Evolutionary conservation across 1,140 invertebrate species (phyloP), one percentile per base, ranked within the genome.

Genomic region (Micrasema minimum): DNA sequence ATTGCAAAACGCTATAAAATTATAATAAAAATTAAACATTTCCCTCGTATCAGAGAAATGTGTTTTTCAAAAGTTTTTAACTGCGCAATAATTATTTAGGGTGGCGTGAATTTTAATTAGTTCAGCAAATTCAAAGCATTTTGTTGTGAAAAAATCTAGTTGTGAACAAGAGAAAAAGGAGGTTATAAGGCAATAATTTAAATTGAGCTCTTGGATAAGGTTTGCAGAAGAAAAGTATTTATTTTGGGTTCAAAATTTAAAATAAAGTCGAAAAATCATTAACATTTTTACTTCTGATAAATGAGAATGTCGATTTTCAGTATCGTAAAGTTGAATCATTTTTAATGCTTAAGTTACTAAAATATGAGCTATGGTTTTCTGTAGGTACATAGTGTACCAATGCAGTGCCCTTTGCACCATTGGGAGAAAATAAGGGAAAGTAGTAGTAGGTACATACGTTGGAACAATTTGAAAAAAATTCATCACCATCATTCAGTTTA

Each of bases 21-120:
- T 12, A n/a, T 46, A 22, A 18, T 12, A 51, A 43, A 43, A 43
- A 43, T n/a, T 43, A 43, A 43, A 51, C 48, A 43, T 51, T 51
- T 18, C 20, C 18, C 20, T 9, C 22, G 20, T 22, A 4, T 10
- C 22, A 10, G 16, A 22, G 5, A 51, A 51, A 23, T 23, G 12
- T 51, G 12, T 26, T 22, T 51, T 26, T 51, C 2, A 22, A 23
- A 26, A 4, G 22, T 2, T 2, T n/a, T 53, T 31, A 10, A 11
- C 16, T 41, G 31, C 35, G 38, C 9, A 20, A 37, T 14, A 16
- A 59, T 41, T 41, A 18, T 41, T 59, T 10, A 38, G 55, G 31
- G 11, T 16, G 31, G 55, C 37, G 2, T 41, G 35, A 59, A 59
- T 59, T 18, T 59, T 59, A 59, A 59, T 59, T 59, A 59, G 16